phyloP scores from a whole-genome alignment of 2,888 invertebrate genomes.

The Sympetrum striolatum region DNA sequence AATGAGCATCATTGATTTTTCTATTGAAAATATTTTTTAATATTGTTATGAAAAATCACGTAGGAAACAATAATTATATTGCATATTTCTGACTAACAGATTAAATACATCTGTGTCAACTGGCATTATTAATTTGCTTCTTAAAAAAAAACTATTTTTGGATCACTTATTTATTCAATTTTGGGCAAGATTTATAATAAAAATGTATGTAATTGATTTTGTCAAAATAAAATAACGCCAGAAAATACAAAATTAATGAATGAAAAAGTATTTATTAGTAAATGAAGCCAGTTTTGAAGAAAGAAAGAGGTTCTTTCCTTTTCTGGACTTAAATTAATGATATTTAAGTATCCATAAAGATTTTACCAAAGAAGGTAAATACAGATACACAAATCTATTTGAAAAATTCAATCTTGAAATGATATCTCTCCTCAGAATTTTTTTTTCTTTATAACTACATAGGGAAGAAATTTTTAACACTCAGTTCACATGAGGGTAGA shows the following conservation, averaged over 20 bases:
- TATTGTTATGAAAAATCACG: not conserved
- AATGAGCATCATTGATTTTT: not conserved
- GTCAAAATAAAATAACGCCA: not conserved
- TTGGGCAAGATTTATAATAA: not conserved
- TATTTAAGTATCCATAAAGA: no score
- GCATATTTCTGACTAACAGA: not conserved
- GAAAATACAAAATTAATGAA: not conserved
- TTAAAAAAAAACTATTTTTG: not conserved
- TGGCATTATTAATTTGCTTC: not conserved
- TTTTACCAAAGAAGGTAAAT: no score
- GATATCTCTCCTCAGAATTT: no score
- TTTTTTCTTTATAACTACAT: no score
- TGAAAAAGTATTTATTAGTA: not conserved
- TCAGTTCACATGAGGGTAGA: no score
- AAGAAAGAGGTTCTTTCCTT: no score
- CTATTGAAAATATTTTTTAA: not conserved
- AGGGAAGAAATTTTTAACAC: no score
- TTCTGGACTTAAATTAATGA: no score
- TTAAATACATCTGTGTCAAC: not conserved
- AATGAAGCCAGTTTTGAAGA: not conserved
- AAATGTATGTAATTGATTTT: not conserved
- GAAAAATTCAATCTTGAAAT: no score
- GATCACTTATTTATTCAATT: not conserved
- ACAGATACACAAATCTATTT: no score
- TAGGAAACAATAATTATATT: not conserved